Conservation (phyloP, 2,888 invertebrate genomes). For the Alcis repandata region DNA sequence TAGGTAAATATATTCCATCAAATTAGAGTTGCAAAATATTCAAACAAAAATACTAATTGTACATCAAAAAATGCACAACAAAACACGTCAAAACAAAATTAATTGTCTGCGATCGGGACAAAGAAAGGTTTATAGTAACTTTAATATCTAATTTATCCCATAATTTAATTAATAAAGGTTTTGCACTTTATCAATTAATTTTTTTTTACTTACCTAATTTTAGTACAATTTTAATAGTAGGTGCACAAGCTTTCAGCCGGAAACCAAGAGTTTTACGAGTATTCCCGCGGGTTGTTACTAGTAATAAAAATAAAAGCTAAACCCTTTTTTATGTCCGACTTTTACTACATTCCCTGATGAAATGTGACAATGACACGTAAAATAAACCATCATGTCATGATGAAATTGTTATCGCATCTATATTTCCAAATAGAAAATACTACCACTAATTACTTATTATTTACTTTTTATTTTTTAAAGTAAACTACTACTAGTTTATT, state of each 20-base stretch:
- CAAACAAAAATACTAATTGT: no score
- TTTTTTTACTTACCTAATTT: neutral
- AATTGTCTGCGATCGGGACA: no score
- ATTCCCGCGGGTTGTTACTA: constrained; percentile 4
- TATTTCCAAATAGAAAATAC: neutral
- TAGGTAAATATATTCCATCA: no score
- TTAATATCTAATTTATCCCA: no score
- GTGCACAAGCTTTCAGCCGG: neutral
- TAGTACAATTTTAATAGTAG: neutral
- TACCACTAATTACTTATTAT: no score
- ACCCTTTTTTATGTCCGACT: constrained; percentile 10
- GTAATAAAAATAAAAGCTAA: constrained; percentile 11
- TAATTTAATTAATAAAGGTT: neutral
- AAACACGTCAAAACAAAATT: no score
- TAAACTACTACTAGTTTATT: no score
- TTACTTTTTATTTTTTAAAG: no score
- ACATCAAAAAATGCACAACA: no score
- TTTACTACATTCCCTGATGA: constrained; percentile 16
- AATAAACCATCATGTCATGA: neutral
- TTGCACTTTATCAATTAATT: neutral
- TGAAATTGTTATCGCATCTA: constrained; percentile 1
- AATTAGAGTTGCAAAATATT: no score
- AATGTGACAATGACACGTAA: constrained; percentile 16
- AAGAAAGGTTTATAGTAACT: no score
- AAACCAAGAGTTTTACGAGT: constrained; percentile 12